phyloP scores from a whole-genome alignment of 2,797 vertebrate species.

The Pseudochaenichthys georgianus region DNA sequence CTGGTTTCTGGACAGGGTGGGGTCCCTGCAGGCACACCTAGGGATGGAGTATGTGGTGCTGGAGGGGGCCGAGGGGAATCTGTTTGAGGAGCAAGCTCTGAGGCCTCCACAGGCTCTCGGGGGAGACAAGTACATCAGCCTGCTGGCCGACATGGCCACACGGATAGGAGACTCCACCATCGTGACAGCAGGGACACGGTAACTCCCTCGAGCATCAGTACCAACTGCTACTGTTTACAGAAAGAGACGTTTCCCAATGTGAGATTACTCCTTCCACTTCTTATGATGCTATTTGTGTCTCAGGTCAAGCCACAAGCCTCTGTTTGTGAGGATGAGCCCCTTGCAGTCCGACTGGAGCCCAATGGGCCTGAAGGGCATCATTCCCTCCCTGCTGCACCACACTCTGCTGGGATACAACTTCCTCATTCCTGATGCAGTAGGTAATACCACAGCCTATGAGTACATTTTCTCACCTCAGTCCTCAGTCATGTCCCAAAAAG shows the following conservation, averaged over 20 bases:
- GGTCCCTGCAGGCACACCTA: slow-evolving; percentile 79
- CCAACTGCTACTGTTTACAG: neutral
- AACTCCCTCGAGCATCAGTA: slow-evolving; percentile 8
- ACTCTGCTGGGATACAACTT: slow-evolving; percentile 94
- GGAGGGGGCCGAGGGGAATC: slow-evolving; percentile 88
- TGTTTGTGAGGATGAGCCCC: slow-evolving; percentile 89
- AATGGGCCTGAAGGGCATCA: slow-evolving; percentile 89
- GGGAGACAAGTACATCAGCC: slow-evolving; percentile 84
- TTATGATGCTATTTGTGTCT: neutral
- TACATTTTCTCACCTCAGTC: slow-evolving; percentile 16
- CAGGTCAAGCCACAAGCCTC: slow-evolving; percentile 89
- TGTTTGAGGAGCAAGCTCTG: slow-evolving; percentile 84
- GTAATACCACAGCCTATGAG: slow-evolving; percentile 82
- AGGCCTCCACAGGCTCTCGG: slow-evolving; percentile 72
- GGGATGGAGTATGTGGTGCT: slow-evolving; percentile 86
- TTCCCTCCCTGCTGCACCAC: slow-evolving; percentile 92
- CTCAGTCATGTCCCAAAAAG: neutral
- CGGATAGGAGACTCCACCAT: slow-evolving; percentile 86
- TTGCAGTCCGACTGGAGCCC: slow-evolving; percentile 89
- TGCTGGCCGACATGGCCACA: slow-evolving; percentile 82
- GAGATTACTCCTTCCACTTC: neutral
- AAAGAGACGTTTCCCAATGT: neutral
- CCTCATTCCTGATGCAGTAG: slow-evolving; percentile 94
- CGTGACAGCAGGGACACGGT: slow-evolving; percentile 90
- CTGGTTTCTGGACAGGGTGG: slow-evolving; percentile 90